Base-by-base conservation (phyloP, 1,140 invertebrate species). In the Trichomalopsis sarcophagae region DNA sequence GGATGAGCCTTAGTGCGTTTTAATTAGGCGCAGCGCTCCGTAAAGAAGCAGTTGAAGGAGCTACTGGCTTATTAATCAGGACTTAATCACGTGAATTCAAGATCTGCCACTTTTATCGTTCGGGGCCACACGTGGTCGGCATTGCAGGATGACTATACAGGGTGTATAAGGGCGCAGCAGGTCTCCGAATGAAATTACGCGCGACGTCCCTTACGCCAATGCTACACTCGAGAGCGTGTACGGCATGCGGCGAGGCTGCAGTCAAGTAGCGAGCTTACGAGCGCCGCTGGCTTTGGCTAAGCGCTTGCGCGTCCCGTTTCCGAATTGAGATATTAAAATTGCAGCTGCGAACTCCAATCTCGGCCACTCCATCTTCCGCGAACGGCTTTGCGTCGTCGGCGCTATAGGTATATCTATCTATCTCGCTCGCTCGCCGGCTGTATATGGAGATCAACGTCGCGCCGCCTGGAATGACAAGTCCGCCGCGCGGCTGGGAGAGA, bases 301-400 rank as follows among this genome's bases (percentile, higher is more conserved):
- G 76, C 40, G 33, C 44, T 11, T 33, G 17, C 23, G 17, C 73
- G 30, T n/a, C 21, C 71, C 40, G 17, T 62, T 62, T 62, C 55
- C n/a, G 50, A 75, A 81, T 85, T 76, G 78, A 81, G 78, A 85
- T 85, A 81, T 85, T 85, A 85, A 85, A 85, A 85, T 85, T 85
- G 71, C 78, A 81, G 84, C 78, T 81, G 84, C 36, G 71, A 81
- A 81, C 84, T 85, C 73, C 78, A 85, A 81, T 85, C 84, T 85
- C 78, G n/a, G 68, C 30, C 21, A 27, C 62, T 44, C 74, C 44
- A 44, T 47, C 79, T 10, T 27, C 77, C 17, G 21, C 23, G 73
- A 82, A 76, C 36, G 33, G 55, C 50, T 62, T 74, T 62, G 71
- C 71, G 27, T 66, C 14, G 10, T 66, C 14, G 10, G 62, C 13